Evolutionary conservation across 2,888 invertebrate species (phyloP).

Genomic region (Andrena trimmerana): DNA sequence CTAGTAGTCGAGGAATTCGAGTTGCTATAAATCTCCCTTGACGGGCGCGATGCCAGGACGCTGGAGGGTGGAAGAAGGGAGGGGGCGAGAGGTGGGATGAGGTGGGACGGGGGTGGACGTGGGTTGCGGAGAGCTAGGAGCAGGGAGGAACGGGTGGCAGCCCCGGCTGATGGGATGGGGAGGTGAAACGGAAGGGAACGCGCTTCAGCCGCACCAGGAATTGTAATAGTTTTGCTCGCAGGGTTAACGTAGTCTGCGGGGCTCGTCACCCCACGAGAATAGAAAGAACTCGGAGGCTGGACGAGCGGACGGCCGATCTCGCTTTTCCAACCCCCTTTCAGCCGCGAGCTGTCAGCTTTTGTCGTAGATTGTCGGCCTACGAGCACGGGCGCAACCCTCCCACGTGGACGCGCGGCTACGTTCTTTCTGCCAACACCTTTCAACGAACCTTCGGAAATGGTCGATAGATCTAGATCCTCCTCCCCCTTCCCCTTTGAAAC

Average conservation of each 20-base stretch:
- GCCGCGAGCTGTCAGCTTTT: not conserved
- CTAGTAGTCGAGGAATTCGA: conserved; percentile 85
- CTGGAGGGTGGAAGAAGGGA: conserved; percentile 24
- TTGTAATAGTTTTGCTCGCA: conserved; percentile 82
- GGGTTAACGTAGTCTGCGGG: conserved; percentile 74
- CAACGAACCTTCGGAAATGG: too few species aligned
- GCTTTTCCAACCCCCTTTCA: conserved; percentile 10
- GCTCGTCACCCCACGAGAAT: conserved; percentile 50
- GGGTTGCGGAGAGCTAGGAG: conserved; percentile 67
- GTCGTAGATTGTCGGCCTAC: not conserved
- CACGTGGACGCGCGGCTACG: not conserved
- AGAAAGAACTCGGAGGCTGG: conserved; percentile 61
- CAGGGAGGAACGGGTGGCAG: conserved; percentile 65
- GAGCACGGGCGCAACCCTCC: not conserved
- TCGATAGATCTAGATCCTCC: too few species aligned
- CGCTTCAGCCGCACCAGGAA: conserved; percentile 77
- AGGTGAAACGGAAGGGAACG: conserved; percentile 60
- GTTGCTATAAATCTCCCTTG: conserved; percentile 85
- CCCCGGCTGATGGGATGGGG: conserved; percentile 63
- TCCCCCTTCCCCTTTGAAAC: too few species aligned
- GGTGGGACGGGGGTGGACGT: conserved; percentile 45
- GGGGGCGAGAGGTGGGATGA: conserved; percentile 21
- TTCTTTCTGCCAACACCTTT: too few species aligned
- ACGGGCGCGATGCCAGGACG: conserved; percentile 83
- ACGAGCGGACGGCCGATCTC: conserved; percentile 11